These are phyloP conservation scores for Drosophila putrida DNA, from an alignment of 2,888 invertebrate species.

Conservation along the genomic window DNA sequence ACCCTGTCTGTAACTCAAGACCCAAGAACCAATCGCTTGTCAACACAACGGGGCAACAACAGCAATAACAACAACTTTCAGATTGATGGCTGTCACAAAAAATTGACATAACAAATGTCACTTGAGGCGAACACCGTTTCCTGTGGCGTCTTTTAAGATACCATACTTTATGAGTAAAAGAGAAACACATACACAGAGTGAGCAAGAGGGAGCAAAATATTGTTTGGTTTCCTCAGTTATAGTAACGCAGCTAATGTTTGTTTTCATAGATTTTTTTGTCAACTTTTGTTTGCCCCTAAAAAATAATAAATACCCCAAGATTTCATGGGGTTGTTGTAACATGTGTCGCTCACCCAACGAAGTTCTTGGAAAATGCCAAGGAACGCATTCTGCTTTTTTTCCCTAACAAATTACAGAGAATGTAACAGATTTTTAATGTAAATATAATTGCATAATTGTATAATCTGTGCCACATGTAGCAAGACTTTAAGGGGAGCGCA, in stretches of 20 bases:
- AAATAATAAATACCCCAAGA: conserved; percentile 20
- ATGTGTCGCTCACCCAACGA: conserved; percentile 48
- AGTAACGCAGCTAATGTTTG: conserved; percentile 65
- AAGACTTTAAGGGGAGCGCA: conserved; percentile 5
- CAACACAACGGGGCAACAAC: conserved; percentile 48
- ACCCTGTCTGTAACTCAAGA: conserved; percentile 45
- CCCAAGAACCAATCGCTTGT: conserved; percentile 57
- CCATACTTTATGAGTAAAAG: conserved; percentile 17
- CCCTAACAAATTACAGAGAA: conserved; percentile 63
- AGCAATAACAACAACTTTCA: conserved; percentile 10
- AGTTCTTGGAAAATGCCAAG: conserved; percentile 48
- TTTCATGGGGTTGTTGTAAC: conserved; percentile 47
- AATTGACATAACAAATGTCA: conserved; percentile 79
- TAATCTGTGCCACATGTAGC: conserved; percentile 70
- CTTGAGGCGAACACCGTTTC: conserved; percentile 56
- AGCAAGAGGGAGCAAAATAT: conserved; percentile 1
- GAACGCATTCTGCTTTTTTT: conserved; percentile 20
- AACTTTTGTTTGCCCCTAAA: conserved; percentile 64
- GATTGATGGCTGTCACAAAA: conserved; percentile 78
- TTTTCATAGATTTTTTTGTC: conserved; percentile 75
- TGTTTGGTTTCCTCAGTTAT: conserved; percentile 32
- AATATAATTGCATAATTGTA: conserved; percentile 80
- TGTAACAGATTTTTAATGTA: conserved; percentile 79
- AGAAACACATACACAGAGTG: background rate
- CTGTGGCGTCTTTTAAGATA: conserved; percentile 35